Evolutionary conservation across 2,888 invertebrate genomes (phyloP).

Genomic region (Cephonodes hylas): DNA sequence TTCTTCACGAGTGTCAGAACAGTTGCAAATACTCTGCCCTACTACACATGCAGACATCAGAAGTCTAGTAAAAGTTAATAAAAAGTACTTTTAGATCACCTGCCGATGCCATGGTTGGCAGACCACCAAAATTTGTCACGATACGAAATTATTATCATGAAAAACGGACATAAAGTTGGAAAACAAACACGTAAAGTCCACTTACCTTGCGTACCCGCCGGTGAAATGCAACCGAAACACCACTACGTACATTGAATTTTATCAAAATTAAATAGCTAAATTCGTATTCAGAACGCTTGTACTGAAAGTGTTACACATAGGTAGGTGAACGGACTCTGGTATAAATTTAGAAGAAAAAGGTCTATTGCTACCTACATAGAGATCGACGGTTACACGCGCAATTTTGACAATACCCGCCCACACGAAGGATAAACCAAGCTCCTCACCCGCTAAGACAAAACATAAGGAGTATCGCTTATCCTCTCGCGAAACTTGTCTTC

Average conservation of each 20-base stretch:
- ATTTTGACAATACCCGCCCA: constrained; percentile 18
- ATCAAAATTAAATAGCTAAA: constrained; percentile 31
- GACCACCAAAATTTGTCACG: not conserved
- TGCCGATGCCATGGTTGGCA: not conserved
- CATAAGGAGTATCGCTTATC: not conserved
- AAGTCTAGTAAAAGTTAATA: not conserved
- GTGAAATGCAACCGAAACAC: constrained; percentile 9
- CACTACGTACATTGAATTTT: constrained; percentile 12
- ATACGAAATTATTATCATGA: not conserved
- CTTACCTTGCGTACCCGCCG: constrained; percentile 12
- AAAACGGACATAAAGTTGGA: not conserved
- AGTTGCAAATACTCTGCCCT: not conserved
- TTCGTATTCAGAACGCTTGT: constrained; percentile 41
- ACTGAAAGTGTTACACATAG: constrained; percentile 43
- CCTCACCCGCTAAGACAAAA: constrained; percentile 13
- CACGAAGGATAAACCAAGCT: constrained; percentile 1
- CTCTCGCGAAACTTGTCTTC: not conserved
- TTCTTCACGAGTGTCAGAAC: not conserved
- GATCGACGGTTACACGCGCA: not conserved
- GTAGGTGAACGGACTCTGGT: constrained; percentile 48
- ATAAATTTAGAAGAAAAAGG: constrained; percentile 46
- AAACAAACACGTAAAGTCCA: not conserved
- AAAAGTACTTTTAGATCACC: not conserved
- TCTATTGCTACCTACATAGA: constrained; percentile 13
- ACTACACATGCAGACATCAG: not conserved